A percentile compares a stretch with the other conserved stretches of the same genome.
These are phyloP conservation scores for Tragelaphus imberbis DNA, from an alignment of 2,113 vertebrate genomes.

Conservation along the genomic window DNA sequence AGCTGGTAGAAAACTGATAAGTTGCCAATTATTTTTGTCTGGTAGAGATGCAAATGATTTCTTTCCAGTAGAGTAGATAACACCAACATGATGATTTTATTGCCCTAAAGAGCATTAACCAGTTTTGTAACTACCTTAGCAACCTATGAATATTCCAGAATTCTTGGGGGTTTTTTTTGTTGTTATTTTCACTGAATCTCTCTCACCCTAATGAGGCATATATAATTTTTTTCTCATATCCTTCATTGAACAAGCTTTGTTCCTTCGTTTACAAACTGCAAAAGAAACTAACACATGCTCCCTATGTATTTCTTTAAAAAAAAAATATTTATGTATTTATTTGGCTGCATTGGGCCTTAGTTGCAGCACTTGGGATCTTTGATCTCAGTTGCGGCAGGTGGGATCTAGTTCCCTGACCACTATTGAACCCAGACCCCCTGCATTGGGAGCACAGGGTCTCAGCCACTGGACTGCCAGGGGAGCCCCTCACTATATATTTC, in stretches of 20 bases:
- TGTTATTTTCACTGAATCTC: background rate
- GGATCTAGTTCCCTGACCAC: background rate
- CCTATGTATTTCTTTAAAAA: background rate
- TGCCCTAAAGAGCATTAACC: background rate
- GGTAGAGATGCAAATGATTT: background rate
- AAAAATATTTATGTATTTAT: background rate
- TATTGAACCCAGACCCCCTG: background rate
- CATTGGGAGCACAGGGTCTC: background rate
- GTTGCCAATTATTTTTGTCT: slow-evolving; percentile 28
- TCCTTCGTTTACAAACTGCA: background rate
- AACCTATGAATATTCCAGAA: background rate
- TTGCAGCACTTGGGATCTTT: background rate
- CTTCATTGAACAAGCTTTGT: background rate
- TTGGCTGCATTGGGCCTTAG: background rate
- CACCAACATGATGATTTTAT: background rate
- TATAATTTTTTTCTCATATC: background rate
- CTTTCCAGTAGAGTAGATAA: background rate
- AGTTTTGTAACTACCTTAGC: background rate
- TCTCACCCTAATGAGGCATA: background rate
- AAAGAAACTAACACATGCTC: background rate
- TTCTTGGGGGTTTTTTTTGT: background rate
- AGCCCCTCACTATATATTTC: background rate
- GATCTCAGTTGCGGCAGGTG: background rate
- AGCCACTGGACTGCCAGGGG: background rate
- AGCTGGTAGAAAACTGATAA: slow-evolving; percentile 10